These are phyloP conservation scores for Phylloscopus trochilus DNA, from an alignment of 2,113 vertebrate genomes.

Conservation along the genomic window DNA sequence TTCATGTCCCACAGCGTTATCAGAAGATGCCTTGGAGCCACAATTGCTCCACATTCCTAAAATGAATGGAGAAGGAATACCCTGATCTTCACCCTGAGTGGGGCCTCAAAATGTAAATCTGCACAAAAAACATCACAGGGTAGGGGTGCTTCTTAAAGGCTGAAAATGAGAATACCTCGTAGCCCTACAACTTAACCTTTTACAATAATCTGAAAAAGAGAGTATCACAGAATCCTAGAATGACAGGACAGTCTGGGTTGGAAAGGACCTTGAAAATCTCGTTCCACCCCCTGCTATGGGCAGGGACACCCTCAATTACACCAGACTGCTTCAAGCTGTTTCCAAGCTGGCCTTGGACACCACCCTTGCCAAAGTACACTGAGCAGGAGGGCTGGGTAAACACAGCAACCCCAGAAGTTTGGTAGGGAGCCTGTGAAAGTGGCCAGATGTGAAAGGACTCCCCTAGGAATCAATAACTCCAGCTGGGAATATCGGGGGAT, in stretches of 20 bases:
- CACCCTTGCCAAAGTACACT: background rate
- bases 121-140: background rate
- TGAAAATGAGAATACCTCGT: background rate
- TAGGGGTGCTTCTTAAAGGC: background rate
- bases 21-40: background rate
- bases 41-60: background rate
- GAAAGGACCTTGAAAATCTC: background rate
- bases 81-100: background rate
- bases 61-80: background rate
- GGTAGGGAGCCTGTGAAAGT: background rate
- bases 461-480: background rate
- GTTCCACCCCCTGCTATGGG: fast-evolving
- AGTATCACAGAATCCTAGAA: background rate
- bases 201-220: background rate
- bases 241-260: background rate
- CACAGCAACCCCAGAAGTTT: background rate
- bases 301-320: background rate
- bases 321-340: background rate
- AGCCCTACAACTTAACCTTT: background rate
- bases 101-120: background rate
- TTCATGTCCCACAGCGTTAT: background rate
- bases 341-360: background rate
- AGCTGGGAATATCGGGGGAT: fast-evolving
- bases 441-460: background rate
- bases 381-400: background rate